phyloP scores from a whole-genome alignment of 2,888 invertebrate species.

The Calameuta pallipes region DNA sequence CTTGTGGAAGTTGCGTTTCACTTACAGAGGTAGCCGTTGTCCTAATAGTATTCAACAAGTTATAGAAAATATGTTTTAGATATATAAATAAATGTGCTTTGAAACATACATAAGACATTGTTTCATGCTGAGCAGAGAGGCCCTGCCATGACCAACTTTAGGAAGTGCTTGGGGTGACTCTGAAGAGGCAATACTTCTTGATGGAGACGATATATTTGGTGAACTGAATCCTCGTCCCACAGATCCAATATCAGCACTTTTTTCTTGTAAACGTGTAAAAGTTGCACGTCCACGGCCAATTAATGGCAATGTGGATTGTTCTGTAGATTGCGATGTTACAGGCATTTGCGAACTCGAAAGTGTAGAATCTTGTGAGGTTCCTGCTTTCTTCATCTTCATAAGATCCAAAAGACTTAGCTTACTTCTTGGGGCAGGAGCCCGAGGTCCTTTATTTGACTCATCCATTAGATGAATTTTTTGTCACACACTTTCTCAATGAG shows the following conservation, averaged over 20 bases:
- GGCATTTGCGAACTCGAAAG: not conserved
- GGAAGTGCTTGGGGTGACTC: not conserved
- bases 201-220: not conserved
- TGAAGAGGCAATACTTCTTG: not conserved
- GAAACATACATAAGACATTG: not conserved
- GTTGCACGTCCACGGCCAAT: not conserved
- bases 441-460: not conserved
- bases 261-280: not conserved
- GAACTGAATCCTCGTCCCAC: not conserved
- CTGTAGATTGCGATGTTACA: not conserved
- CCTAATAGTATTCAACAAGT: not conserved
- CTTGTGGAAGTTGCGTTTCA: not conserved
- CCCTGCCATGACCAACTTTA: constrained; percentile 29
- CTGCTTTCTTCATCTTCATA: not conserved
- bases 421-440: not conserved
- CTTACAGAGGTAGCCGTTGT: not conserved
- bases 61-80: not conserved
- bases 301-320: not conserved
- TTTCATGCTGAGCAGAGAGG: constrained; percentile 16
- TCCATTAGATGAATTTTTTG: not conserved
- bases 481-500: not conserved
- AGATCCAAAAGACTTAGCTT: not conserved
- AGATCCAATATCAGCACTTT: not conserved
- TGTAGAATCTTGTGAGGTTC: not conserved
- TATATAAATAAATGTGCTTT: not conserved